Evolutionary conservation across 2,797 vertebrate species (phyloP).

Genomic region (Pseudomugil tenellus): DNA sequence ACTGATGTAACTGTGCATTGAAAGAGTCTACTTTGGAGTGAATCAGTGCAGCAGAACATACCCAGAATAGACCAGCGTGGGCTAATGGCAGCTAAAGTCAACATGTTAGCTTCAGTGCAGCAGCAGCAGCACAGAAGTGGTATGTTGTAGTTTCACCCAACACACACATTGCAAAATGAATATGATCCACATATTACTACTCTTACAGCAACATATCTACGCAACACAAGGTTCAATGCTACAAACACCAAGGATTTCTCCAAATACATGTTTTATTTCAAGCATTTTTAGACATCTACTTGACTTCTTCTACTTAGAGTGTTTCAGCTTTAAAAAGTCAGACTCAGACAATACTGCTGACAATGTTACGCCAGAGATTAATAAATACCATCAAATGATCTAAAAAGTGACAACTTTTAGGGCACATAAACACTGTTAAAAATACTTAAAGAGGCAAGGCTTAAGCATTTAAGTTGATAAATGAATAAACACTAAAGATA

Average conservation of each 20-base stretch:
- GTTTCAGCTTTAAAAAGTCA: not conserved
- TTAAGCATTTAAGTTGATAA: not conserved
- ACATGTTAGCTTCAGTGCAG: constrained; percentile 61
- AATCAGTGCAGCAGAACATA: constrained; percentile 69
- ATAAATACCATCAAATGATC: not conserved
- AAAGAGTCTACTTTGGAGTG: constrained; percentile 74
- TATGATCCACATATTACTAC: constrained; percentile 20
- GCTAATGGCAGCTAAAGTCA: constrained; percentile 72
- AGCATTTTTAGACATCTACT: not conserved
- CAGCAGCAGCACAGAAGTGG: constrained; percentile 55
- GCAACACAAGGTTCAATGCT: not conserved
- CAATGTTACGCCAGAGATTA: not conserved
- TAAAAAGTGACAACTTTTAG: not conserved
- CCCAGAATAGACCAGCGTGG: constrained; percentile 76
- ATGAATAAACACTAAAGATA: not conserved
- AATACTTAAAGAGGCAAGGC: not conserved
- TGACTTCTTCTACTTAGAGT: not conserved
- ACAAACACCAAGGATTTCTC: not conserved
- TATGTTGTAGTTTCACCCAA: constrained; percentile 43
- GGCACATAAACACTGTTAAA: not conserved
- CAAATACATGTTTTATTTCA: not conserved
- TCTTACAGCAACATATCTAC: not conserved
- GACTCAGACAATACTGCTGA: not conserved
- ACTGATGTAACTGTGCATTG: constrained; percentile 67
- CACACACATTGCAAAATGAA: constrained; percentile 27